Percentiles rank a stretch among this genome's conserved stretches.
These are phyloP conservation scores for Percopsis omiscomaycus DNA, from an alignment of 2,797 vertebrate species.

Conservation along the genomic window DNA sequence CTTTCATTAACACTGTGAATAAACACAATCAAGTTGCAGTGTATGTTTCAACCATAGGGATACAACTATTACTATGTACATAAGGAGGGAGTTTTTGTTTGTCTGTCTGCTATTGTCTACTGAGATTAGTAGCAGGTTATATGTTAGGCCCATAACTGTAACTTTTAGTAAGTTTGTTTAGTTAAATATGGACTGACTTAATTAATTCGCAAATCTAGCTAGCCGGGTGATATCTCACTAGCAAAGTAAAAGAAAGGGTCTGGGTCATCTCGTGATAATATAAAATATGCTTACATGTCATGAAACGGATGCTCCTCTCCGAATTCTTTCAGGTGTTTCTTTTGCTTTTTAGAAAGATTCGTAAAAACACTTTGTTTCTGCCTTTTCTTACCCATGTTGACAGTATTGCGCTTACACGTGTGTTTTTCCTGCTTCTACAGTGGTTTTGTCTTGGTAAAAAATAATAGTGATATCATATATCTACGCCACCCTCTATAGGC, in stretches of 20 bases:
- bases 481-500: slow-evolving; percentile 29
- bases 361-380: slow-evolving; percentile 66
- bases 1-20: slow-evolving; percentile 77
- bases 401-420: slow-evolving; percentile 40
- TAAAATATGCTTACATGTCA: slow-evolving; percentile 76
- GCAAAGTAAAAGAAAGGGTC: too few species aligned
- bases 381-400: slow-evolving; percentile 86
- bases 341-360: slow-evolving; percentile 88
- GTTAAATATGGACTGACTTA: too few species aligned
- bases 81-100: too few species aligned
- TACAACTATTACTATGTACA: too few species aligned
- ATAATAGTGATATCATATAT: not conserved
- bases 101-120: too few species aligned
- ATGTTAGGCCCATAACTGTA: too few species aligned
- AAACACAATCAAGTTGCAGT: slow-evolving; percentile 6
- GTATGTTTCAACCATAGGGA: not conserved
- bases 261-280: too few species aligned
- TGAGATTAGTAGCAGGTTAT: too few species aligned
- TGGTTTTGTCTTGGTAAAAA: not conserved
- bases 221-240: too few species aligned
- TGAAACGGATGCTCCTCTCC: slow-evolving; percentile 93
- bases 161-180: too few species aligned
- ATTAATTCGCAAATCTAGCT: too few species aligned
- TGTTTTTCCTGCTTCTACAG: not conserved
- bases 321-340: slow-evolving; percentile 90